Evolutionary conservation across 37 sponge, comb jelly and placozoan genomes (phyloP).

Genomic region (Amphimedon queenslandica): DNA sequence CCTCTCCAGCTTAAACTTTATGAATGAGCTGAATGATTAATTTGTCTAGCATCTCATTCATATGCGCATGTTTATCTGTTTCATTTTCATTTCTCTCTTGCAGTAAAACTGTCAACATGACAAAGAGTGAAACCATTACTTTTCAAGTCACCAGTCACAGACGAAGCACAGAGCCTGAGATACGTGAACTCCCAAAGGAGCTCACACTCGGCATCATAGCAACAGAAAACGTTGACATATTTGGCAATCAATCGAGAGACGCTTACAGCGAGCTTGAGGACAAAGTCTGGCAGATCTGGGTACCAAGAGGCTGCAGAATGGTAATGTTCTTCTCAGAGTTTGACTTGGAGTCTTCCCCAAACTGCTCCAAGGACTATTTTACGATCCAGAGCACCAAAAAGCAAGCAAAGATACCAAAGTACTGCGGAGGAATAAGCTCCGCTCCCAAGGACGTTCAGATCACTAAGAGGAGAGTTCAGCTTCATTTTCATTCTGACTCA

Average conservation of each 20-base stretch:
- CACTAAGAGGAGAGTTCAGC: conserved; percentile 33
- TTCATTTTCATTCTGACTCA: conserved; percentile 41
- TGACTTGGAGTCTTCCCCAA: conserved; percentile 20
- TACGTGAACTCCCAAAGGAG: background rate
- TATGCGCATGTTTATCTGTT: too few species aligned
- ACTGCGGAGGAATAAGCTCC: conserved; percentile 9
- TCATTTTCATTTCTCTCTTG: background rate
- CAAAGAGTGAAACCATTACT: background rate
- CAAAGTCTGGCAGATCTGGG: conserved; percentile 52
- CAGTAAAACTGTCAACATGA: background rate
- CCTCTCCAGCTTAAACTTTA: too few species aligned
- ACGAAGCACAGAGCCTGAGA: background rate
- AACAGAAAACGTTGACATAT: conserved; percentile 30
- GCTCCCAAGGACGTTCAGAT: conserved; percentile 3
- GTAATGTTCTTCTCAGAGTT: conserved; percentile 27
- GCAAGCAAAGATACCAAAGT: conserved; percentile 22
- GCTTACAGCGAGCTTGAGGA: conserved; percentile 22
- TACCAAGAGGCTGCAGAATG: conserved; percentile 45
- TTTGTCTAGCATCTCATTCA: too few species aligned
- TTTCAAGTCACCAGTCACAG: background rate
- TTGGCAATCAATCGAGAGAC: background rate
- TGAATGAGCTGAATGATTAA: too few species aligned
- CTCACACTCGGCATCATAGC: conserved; percentile 10
- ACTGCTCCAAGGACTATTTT: conserved; percentile 46
- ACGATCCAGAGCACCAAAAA: conserved; percentile 38